Base-by-base conservation (phyloP, 1,140 invertebrate genomes). In the Drosophila ananassae region DNA sequence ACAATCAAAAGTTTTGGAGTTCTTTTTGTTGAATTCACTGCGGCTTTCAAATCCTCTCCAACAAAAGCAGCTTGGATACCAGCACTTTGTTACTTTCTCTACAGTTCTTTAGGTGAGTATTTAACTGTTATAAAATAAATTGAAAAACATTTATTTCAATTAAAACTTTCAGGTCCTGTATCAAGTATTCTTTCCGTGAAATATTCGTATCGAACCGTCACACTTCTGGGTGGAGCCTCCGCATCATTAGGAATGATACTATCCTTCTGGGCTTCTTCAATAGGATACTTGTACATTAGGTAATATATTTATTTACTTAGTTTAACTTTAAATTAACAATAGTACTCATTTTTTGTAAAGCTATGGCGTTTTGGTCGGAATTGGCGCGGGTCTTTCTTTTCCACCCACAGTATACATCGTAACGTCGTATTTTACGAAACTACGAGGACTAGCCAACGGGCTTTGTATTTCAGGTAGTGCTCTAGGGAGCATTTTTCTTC, bases 401-500 rank as follows among this genome's bases (percentile, higher is more conserved):
- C 96, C 97, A 3, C 96, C 97, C 25, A 97, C 97, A 0, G 96
- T 98, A n/a, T 97, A 97, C 89, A 97, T 98, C 77, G 96, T 97
- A 44, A 97, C 96, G 7, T 96, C 96, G 44, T 98, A 98, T 91
- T 98, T 98, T 91, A 94, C 96, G 2, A 94, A 95, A 52, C 93
- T 95, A 32, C 93, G 97, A 47, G 97, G 97, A 2, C 92, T 98
- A 8, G 97, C 97, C 17, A 98, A 98, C 92, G 97, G 97, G 0
- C 94, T 98, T 13, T 97, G 96, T 77, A 97, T 97, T 92, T 97
- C 97, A 2, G 97, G 97, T 12, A 97, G 96, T 80, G 96, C 97
- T 2, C 93, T 98, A 47, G 97, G 97, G 21, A 93, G 94, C 25
- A 95, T 98, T 67, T 95, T 98, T 62, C 92, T 98, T 67, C 96